A percentile compares a stretch with the other conserved stretches of the same genome.
phyloP scores from a whole-genome alignment of 1,140 invertebrate genomes.

The Aphelinus atriplicis region DNA sequence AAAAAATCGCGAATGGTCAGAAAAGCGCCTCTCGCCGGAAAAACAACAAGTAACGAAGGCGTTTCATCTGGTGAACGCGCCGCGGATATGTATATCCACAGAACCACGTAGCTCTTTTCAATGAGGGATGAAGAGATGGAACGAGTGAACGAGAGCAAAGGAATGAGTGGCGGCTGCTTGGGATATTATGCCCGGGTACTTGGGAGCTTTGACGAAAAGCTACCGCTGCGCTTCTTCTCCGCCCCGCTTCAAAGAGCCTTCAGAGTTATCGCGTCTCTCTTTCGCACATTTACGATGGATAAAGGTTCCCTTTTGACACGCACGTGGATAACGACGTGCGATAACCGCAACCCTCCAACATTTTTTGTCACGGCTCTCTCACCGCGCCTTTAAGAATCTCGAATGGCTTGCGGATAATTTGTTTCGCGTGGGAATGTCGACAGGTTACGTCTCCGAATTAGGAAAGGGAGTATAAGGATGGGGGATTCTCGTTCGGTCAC shows the following conservation, averaged over 20 bases:
- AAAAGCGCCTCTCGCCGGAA: too few relatives aligned
- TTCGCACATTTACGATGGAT: background rate
- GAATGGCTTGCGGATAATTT: too few relatives aligned
- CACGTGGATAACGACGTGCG: background rate
- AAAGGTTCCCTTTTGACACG: background rate
- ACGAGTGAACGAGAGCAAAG: constrained; percentile 1
- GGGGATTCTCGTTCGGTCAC: too few relatives aligned
- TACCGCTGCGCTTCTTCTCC: background rate
- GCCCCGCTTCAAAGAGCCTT: constrained; percentile 7
- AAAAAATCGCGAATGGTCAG: too few relatives aligned
- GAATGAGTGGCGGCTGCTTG: constrained; percentile 6
- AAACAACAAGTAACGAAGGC: too few relatives aligned
- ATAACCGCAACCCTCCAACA: background rate
- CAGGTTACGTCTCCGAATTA: too few relatives aligned
- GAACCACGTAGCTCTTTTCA: background rate
- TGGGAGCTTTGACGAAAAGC: constrained; percentile 27
- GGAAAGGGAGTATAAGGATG: too few relatives aligned
- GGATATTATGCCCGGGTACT: constrained; percentile 17
- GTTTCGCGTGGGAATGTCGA: too few relatives aligned
- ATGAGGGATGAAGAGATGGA: background rate
- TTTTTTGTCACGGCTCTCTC: too few relatives aligned
- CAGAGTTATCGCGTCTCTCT: constrained; percentile 13
- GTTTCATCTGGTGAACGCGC: too few relatives aligned
- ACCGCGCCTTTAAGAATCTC: too few relatives aligned
- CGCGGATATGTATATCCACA: too few relatives aligned